These are phyloP conservation scores for human DNA, from an alignment of 2,113 vertebrate genomes.

Conservation along the genomic window DNA sequence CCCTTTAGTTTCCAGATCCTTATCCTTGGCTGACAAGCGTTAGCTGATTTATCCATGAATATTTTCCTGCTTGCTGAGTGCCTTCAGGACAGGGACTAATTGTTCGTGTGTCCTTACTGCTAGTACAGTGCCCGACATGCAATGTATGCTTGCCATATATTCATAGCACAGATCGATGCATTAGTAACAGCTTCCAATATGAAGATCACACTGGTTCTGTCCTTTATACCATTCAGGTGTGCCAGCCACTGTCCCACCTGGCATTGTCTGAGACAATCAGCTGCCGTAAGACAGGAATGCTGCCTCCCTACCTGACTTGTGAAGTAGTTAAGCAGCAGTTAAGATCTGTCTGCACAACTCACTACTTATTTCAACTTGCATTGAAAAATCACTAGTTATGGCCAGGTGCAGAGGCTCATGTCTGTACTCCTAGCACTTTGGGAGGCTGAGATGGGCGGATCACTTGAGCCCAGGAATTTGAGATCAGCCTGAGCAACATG, in stretches of 20 bases:
- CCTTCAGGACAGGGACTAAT: not conserved
- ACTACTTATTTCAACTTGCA: not conserved
- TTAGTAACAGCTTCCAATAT: not conserved
- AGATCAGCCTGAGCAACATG: too few relatives aligned
- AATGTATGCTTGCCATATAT: not conserved
- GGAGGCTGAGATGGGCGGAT: too few relatives aligned
- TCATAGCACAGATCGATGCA: not conserved
- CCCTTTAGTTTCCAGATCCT: not conserved
- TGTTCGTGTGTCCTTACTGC: not conserved
- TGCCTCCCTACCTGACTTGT: not conserved
- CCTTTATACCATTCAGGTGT: not conserved
- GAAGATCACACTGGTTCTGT: not conserved
- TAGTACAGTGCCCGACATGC: not conserved
- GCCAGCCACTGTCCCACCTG: not conserved
- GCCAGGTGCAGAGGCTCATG: too few relatives aligned
- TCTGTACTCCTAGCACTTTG: too few relatives aligned
- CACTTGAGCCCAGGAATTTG: too few relatives aligned
- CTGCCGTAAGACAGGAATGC: not conserved
- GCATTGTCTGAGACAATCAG: not conserved
- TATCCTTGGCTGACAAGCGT: fast-evolving
- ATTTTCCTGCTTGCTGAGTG: not conserved
- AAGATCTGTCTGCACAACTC: not conserved
- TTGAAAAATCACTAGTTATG: not conserved
- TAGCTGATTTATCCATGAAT: not conserved
- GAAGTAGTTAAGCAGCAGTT: not conserved